Evolutionary conservation across 2,888 invertebrate species (phyloP), one percentile per base, ranked within the genome.

Genomic region (Arrhopalites spinosus): DNA sequence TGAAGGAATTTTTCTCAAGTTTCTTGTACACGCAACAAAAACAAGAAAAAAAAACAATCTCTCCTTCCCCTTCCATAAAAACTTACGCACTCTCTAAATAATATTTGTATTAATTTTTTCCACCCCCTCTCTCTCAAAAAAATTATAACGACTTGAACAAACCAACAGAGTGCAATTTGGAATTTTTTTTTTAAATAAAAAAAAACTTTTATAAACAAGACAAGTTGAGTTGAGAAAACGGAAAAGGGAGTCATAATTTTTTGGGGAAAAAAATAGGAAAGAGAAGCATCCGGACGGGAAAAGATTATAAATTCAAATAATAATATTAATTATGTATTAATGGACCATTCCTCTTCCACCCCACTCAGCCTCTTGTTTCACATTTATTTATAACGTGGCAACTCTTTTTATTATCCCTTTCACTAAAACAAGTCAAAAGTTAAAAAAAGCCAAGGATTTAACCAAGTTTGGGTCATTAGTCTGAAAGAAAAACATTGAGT

Each of bases 241-340:
- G 36, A 11, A 36, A 36, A 36, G 36, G 11, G 36, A 7, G 36
- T 8, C 23, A 17, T 15, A 53, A 17, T 20, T 53, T 53, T n/a
- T n/a, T n/a, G n/a, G n/a, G n/a, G 23, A 53, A 53, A 53, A 5
- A 5, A 20, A 8, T 53, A 20, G 7, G 15, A 53, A 53, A 53
- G 17, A 5, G 23, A 17, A 17, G 53, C 5, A 59, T 25, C n/a
- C 59, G 25, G 23, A 59, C 36, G 36, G 2, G 25, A 59, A 23
- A 25, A 17, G 53, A 53, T 53, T 53, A 17, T 53, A 20, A 53
- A 53, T 20, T 53, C 53, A 53, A 53, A 61, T 27, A 61, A 61
- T 61, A 61, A 61, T 61, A 61, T 25, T 61, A 27, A 15, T 25
- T 27, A n/a, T 53, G 53, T 53, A 53, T 53, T 53, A 20, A 8